Evolutionary conservation across 1,140 invertebrate species (phyloP).

Genomic region (Drosophila oshimai): DNA sequence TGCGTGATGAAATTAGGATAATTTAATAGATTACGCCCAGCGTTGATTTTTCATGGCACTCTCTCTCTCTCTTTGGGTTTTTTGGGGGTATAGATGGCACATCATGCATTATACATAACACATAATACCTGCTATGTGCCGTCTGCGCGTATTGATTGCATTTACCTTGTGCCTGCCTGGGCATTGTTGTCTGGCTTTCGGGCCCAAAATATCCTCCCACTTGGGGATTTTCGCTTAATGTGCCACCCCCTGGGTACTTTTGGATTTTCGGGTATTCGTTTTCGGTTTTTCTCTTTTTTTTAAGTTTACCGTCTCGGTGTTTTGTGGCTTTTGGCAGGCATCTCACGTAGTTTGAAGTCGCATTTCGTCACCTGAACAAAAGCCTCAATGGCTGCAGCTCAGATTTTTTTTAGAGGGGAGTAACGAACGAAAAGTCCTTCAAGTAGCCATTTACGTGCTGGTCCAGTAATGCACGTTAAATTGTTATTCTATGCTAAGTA

Average conservation of each 20-base stretch:
- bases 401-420: constrained; percentile 22
- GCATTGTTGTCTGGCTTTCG: constrained; percentile 67
- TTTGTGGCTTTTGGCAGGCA: constrained; percentile 49
- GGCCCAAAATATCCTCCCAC: constrained; percentile 33
- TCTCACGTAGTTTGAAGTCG: constrained; percentile 65
- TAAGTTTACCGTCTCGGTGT: constrained; percentile 5
- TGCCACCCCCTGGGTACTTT: constrained; percentile 12
- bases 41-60: constrained; percentile 73
- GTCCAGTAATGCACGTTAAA: constrained; percentile 50
- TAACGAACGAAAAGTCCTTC: constrained; percentile 6
- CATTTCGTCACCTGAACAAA: constrained; percentile 74
- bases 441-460: constrained; percentile 58
- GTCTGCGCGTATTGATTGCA: constrained; percentile 79
- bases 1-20: constrained; percentile 81
- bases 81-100: background rate
- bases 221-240: constrained; percentile 51
- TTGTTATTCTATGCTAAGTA: constrained; percentile 50
- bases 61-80: background rate
- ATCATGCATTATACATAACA: constrained; percentile 74
- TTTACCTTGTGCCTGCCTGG: constrained; percentile 49
- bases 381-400: constrained; percentile 26
- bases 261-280: constrained; percentile 35
- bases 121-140: constrained; percentile 73
- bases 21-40: constrained; percentile 78
- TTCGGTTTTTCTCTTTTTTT: constrained; percentile 15